Percentiles rank a stretch among this genome's conserved stretches.
Evolutionary conservation across 2,888 invertebrate species (phyloP).

Genomic region (Branchellion lobata): DNA sequence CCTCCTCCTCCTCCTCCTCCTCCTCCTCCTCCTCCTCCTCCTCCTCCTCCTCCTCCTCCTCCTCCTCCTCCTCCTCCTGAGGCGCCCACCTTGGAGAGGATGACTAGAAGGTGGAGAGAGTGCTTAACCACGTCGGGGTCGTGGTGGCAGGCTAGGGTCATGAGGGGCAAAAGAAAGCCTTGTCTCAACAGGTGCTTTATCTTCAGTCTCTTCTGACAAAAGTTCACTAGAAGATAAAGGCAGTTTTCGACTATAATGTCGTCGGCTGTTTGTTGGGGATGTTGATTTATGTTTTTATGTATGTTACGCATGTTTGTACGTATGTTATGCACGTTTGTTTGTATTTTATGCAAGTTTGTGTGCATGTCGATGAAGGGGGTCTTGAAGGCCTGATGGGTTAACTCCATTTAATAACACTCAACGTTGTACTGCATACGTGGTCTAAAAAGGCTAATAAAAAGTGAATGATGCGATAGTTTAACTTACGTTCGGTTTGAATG

Average conservation of each 20-base stretch:
- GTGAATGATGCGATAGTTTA: too few species aligned
- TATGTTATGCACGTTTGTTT: too few species aligned
- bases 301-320: too few species aligned
- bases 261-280: neutral
- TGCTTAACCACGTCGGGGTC: constrained; percentile 38
- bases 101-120: constrained; percentile 20
- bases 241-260: neutral
- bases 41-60: too few species aligned
- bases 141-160: neutral
- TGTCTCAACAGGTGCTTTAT: neutral
- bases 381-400: too few species aligned
- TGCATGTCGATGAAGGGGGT: too few species aligned
- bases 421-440: too few species aligned
- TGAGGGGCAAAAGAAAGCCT: constrained; percentile 10
- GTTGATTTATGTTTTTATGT: neutral
- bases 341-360: too few species aligned
- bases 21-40: too few species aligned
- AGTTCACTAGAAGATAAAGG: neutral
- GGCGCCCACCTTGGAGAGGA: constrained; percentile 19
- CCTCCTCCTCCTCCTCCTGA: neutral
- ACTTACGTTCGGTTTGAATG: neutral
- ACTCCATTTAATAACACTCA: too few species aligned
- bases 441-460: too few species aligned
- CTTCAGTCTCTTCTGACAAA: neutral
- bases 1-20: too few species aligned